Conservation (phyloP, 2,888 invertebrate species). For the Campoplex nolae region DNA sequence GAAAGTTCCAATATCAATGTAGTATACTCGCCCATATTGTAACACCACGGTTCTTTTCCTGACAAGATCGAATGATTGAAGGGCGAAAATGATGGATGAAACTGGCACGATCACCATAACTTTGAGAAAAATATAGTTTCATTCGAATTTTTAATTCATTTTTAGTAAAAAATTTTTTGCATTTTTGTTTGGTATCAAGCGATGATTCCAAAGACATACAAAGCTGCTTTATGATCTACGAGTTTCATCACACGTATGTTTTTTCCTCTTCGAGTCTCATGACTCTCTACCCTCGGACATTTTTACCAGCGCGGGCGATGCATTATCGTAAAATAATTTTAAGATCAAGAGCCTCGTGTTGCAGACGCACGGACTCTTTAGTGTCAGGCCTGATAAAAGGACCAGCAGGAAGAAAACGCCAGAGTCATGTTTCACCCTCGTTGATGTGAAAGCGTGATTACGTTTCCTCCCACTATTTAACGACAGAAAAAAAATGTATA, state of each 20-base stretch:
- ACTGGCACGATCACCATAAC: not conserved
- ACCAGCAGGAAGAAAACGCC: slow-evolving; percentile 22
- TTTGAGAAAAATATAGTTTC: not conserved
- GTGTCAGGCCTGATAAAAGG: slow-evolving; percentile 27
- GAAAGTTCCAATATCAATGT: slow-evolving; percentile 15
- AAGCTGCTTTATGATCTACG: slow-evolving; percentile 19
- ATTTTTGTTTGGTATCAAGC: not conserved
- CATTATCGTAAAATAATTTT: slow-evolving; percentile 69
- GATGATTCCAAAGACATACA: not conserved
- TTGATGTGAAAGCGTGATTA: slow-evolving; percentile 44
- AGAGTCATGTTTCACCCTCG: slow-evolving; percentile 41
- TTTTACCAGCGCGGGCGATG: slow-evolving; percentile 27
- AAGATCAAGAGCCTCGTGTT: slow-evolving; percentile 53
- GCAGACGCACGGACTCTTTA: slow-evolving; percentile 3
- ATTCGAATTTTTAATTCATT: not conserved
- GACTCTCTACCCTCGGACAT: not conserved
- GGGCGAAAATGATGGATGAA: not conserved
- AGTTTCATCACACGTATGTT: not conserved
- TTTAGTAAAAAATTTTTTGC: no score
- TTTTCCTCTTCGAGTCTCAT: not conserved
- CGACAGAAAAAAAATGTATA: slow-evolving; percentile 15
- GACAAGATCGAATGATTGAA: not conserved
- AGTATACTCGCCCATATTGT: not conserved
- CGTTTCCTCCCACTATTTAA: slow-evolving; percentile 52
- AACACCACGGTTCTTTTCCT: not conserved